Conservation (phyloP, 2,797 vertebrate species). For the Gadopsis bispinosus region DNA sequence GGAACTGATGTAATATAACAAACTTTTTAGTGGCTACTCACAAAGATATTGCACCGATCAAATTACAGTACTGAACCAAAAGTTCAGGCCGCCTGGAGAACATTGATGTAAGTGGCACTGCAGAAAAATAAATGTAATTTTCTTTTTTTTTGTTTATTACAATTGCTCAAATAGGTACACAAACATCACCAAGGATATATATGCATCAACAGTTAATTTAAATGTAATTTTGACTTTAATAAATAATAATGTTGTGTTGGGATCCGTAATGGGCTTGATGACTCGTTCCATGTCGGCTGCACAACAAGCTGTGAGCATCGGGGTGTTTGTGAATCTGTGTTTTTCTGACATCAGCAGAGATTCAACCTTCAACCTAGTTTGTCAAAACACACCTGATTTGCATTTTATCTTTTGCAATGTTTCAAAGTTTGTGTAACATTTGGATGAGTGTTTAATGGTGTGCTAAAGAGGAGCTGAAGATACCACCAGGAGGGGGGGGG, state of each 20-base stretch:
- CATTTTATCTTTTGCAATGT: conserved; percentile 14
- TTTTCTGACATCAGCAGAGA: conserved; percentile 3
- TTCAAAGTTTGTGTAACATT: conserved; percentile 24
- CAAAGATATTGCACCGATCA: neutral
- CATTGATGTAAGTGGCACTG: too few relatives aligned
- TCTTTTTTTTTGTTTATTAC: too few relatives aligned
- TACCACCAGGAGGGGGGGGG: neutral
- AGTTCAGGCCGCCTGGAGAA: neutral
- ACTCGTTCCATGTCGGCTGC: neutral
- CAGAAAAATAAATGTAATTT: too few relatives aligned
- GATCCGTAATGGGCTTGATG: neutral
- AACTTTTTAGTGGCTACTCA: neutral
- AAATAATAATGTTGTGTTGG: neutral
- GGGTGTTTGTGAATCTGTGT: neutral
- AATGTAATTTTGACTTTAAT: neutral
- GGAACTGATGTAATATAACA: neutral
- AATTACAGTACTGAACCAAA: neutral
- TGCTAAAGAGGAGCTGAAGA: conserved; percentile 54
- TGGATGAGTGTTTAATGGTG: conserved; percentile 35
- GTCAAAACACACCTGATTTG: conserved; percentile 3
- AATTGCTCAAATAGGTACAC: neutral
- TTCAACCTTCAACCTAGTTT: neutral
- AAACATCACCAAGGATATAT: neutral
- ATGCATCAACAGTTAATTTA: neutral
- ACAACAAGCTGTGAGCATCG: neutral